Evolutionary conservation across 2,797 vertebrate genomes (phyloP).

Genomic region (Tachyglossus aculeatus): DNA sequence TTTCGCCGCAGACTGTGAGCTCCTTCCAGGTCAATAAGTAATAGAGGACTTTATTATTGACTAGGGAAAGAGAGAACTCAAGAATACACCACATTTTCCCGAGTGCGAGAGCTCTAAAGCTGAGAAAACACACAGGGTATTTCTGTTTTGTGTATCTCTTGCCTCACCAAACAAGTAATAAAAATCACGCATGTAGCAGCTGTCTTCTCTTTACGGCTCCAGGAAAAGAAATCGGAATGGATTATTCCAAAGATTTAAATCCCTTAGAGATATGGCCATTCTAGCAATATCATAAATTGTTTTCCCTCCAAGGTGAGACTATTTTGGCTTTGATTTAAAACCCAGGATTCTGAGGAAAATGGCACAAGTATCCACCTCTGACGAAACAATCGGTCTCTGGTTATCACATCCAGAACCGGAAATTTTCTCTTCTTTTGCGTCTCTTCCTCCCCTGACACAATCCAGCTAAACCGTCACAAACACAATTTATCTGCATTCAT

Average conservation of each 20-base stretch:
- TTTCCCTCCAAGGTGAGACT: slow-evolving; percentile 65
- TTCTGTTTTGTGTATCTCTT: slow-evolving; percentile 15
- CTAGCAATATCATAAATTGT: slow-evolving; percentile 65
- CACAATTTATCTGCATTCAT: no score
- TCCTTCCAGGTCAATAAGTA: neutral
- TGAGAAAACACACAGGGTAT: neutral
- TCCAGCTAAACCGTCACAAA: no score
- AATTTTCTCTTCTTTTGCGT: slow-evolving; percentile 61
- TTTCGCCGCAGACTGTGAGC: no score
- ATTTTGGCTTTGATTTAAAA: slow-evolving; percentile 72
- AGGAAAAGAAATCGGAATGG: slow-evolving; percentile 37
- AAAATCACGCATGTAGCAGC: slow-evolving; percentile 38
- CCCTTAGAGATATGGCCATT: slow-evolving; percentile 50
- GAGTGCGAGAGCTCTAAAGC: slow-evolving; percentile 2
- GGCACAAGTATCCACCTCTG: slow-evolving; percentile 65
- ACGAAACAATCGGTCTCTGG: slow-evolving; percentile 72
- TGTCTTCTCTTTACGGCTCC: slow-evolving; percentile 47
- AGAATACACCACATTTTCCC: neutral
- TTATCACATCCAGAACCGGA: slow-evolving; percentile 59
- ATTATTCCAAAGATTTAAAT: slow-evolving; percentile 74
- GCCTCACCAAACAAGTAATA: neutral
- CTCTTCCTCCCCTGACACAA: no score
- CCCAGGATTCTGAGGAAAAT: slow-evolving; percentile 65
- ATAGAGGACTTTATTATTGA: neutral
- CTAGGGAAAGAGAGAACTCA: neutral